These are phyloP conservation scores for Ciona savignyi DNA, from an alignment of 23 tunicate species.

Conservation along the genomic window DNA sequence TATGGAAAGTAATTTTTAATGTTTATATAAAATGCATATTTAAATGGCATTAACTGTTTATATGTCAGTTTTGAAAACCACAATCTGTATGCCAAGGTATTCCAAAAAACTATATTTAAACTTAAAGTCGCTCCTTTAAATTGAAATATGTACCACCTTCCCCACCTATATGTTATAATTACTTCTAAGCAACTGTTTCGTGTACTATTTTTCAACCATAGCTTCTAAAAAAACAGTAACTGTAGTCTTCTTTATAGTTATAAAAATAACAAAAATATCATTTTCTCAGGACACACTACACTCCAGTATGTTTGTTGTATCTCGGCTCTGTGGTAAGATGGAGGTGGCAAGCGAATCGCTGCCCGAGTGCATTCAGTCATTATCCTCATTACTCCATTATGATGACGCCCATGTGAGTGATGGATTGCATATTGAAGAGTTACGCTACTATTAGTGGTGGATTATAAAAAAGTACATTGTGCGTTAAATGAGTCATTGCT, in stretches of 20 bases:
- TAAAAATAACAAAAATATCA: neutral
- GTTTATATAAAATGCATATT: too few species aligned
- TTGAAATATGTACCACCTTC: neutral
- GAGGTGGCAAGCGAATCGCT: slow-evolving; percentile 43
- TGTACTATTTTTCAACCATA: neutral
- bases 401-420: slow-evolving; percentile 71
- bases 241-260: neutral
- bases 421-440: too few species aligned
- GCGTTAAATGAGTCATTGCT: too few species aligned
- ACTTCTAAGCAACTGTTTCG: too few species aligned
- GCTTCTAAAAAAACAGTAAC: neutral
- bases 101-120: too few species aligned
- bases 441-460: too few species aligned
- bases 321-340: slow-evolving; percentile 59
- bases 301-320: slow-evolving; percentile 88
- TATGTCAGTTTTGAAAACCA: too few species aligned
- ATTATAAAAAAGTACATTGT: too few species aligned
- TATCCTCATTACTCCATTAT: slow-evolving; percentile 59
- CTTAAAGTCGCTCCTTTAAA: neutral
- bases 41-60: too few species aligned
- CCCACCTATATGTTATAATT: neutral
- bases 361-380: slow-evolving; percentile 56
- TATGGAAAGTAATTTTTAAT: too few species aligned
- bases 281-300: slow-evolving; percentile 75
- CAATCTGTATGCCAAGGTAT: too few species aligned